Percentiles rank a stretch among this genome's conserved stretches.
These are phyloP conservation scores for Numenius arquata DNA, from an alignment of 2,113 vertebrate species.

Conservation along the genomic window DNA sequence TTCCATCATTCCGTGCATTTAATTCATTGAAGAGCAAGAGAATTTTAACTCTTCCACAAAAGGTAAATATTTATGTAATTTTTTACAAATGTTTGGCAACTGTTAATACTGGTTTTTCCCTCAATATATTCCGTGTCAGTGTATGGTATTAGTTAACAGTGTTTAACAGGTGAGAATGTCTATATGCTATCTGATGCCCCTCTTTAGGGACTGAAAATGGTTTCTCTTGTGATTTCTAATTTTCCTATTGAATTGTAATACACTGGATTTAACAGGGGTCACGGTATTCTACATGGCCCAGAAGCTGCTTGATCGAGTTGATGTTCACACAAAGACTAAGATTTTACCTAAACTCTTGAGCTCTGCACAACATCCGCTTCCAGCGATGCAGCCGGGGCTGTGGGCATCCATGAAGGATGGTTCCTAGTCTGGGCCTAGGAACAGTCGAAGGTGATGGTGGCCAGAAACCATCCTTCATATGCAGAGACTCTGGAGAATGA, in stretches of 20 bases:
- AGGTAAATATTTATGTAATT: conserved; percentile 81
- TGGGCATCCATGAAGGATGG: background rate
- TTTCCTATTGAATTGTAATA: background rate
- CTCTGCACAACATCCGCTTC: background rate
- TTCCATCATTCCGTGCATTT: conserved; percentile 86
- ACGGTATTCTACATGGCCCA: background rate
- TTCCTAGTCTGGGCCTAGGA: background rate
- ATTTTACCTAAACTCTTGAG: background rate
- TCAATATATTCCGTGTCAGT: background rate
- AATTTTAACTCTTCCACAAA: conserved; percentile 79
- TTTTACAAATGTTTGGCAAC: conserved; percentile 66
- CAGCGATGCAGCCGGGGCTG: background rate
- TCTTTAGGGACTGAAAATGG: background rate
- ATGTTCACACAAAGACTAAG: background rate
- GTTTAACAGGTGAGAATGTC: background rate
- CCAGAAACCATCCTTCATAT: background rate
- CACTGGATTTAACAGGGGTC: background rate
- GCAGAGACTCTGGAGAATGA: background rate
- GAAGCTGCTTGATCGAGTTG: background rate
- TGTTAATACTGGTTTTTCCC: conserved; percentile 47
- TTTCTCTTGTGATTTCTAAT: background rate
- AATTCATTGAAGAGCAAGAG: conserved; percentile 87
- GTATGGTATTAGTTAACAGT: background rate
- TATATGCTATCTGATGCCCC: background rate
- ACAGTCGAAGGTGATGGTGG: background rate